Base-by-base conservation (phyloP, 2,888 invertebrate genomes). In the Dryomyza anilis region DNA sequence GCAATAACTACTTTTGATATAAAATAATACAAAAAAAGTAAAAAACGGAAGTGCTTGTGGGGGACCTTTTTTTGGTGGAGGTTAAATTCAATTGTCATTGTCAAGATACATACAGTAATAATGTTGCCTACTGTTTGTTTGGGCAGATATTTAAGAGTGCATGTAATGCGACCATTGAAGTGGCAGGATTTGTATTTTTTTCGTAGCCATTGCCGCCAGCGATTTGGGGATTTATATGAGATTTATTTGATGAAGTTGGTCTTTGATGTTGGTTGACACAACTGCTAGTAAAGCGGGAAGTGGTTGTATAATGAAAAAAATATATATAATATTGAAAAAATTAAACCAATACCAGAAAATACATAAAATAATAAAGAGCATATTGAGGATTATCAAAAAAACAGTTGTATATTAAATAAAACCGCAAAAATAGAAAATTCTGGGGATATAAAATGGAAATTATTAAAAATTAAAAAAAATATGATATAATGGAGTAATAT, bases 231-330 rank as follows among this genome's bases (percentile, higher is more conserved):
- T 61, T 61, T 53, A 53, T 43, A 39, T 25, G 61, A 53, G 53
- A 53, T 61, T 61, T 61, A 39, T 36, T 61, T 61, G 61, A 61
- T 53, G 61, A 61, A 61, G 61, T 33, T 52, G 61, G 27, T 61
- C 61, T 61, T 61, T 61, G 61, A 61, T 61, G 61, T 61, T n/a
- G 39, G n/a, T n/a, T n/a, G n/a, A n/a, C n/a, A n/a, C n/a, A n/a
- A n/a, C n/a, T n/a, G 33, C 7, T 6, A 33, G 33, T 8, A 6
- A 33, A 33, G 33, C 33, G 33, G 33, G 39, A 7, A 39, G 39
- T n/a, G n/a, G n/a, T n/a, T n/a, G n/a, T n/a, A n/a, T n/a, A n/a
- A n/a, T n/a, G n/a, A n/a, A n/a, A n/a, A n/a, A n/a, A n/a, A n/a
- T n/a, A n/a, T n/a, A n/a, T n/a, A n/a, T n/a, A n/a, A n/a, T n/a